Percentiles rank a stretch among this genome's conserved stretches.
Conservation (phyloP, 2,888 invertebrate species). For the Mactromeris polynyma region DNA sequence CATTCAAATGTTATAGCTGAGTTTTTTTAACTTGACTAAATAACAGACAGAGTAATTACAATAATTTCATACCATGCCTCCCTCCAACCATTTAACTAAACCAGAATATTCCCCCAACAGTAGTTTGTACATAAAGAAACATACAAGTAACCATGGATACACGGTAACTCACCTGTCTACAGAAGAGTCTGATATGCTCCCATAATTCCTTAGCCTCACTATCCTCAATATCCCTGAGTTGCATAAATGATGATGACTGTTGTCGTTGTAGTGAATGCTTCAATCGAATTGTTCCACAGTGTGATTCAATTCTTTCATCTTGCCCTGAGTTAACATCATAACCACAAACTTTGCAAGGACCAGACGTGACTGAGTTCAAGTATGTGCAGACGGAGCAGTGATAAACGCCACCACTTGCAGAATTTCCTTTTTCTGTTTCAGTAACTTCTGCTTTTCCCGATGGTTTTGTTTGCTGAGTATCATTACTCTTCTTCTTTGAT, state of each 20-base stretch:
- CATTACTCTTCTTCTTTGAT: neutral
- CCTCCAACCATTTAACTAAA: too few species aligned
- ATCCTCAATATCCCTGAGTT: constrained; percentile 93
- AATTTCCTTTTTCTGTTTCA: constrained; percentile 15
- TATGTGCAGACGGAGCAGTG: constrained; percentile 77
- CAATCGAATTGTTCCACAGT: constrained; percentile 52
- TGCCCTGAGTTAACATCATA: constrained; percentile 30
- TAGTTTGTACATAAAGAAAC: too few species aligned
- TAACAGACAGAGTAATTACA: too few species aligned
- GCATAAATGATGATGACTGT: constrained; percentile 94
- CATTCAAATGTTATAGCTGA: too few species aligned
- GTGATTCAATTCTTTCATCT: constrained; percentile 55
- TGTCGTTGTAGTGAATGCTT: constrained; percentile 77
- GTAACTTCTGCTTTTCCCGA: neutral
- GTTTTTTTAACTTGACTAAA: too few species aligned
- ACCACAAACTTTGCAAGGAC: constrained; percentile 74
- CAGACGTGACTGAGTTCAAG: constrained; percentile 67
- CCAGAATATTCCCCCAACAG: too few species aligned
- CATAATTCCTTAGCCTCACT: constrained; percentile 95
- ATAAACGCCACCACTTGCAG: constrained; percentile 19
- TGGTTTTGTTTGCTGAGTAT: neutral
- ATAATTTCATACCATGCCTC: too few species aligned
- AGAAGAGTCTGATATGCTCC: constrained; percentile 96
- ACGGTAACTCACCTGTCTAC: constrained; percentile 90
- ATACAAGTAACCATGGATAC: neutral